These are phyloP conservation scores for Podabrus alpinus DNA, from an alignment of 2,888 invertebrate species.

Conservation along the genomic window DNA sequence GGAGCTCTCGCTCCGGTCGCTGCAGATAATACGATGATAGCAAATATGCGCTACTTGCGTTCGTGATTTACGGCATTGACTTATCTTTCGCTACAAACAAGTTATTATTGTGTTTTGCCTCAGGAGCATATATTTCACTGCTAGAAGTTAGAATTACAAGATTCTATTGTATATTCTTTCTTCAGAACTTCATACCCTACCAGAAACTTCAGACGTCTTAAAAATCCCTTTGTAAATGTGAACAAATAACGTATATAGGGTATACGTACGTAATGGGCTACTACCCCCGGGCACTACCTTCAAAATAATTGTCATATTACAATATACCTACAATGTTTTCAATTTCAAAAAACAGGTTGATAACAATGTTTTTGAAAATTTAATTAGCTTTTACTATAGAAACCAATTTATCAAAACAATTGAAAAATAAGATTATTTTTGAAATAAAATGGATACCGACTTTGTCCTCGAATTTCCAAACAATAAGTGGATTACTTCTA, in stretches of 20 bases:
- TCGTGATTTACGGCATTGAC: slow-evolving; percentile 23
- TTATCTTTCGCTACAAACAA: slow-evolving; percentile 21
- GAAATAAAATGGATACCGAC: background rate
- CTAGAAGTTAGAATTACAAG: slow-evolving; percentile 10
- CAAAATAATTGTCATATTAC: background rate
- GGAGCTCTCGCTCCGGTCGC: slow-evolving; percentile 21
- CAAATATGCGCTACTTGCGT: slow-evolving; percentile 24
- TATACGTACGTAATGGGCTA: background rate
- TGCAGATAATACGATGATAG: slow-evolving; percentile 25
- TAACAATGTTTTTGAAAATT: background rate
- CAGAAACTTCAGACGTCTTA: background rate
- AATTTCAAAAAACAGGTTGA: background rate
- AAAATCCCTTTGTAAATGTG: background rate
- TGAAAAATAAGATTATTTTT: background rate
- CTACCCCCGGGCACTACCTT: background rate
- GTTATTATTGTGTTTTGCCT: slow-evolving; percentile 18
- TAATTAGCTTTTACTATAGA: background rate
- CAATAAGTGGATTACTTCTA: background rate
- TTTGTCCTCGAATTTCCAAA: background rate
- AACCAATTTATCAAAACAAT: background rate
- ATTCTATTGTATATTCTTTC: slow-evolving; percentile 3
- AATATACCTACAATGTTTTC: background rate
- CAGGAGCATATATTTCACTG: slow-evolving; percentile 12
- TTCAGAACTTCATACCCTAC: slow-evolving; percentile 4
- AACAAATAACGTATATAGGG: background rate